Conservation (phyloP, 1,140 invertebrate species). For the Drosophila serrata region DNA sequence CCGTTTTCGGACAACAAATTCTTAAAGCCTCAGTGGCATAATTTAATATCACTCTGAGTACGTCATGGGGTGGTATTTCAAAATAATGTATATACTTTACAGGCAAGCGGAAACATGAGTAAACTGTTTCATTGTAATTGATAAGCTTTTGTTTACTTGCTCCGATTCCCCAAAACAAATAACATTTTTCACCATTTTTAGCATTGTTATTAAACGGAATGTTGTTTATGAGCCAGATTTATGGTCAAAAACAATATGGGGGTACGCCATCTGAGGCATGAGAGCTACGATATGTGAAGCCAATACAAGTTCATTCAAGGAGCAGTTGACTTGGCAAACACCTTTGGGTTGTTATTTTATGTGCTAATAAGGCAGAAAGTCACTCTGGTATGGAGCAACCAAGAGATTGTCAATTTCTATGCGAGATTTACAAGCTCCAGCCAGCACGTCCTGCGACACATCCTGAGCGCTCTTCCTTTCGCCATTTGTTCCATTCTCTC, state of each 20-base stretch:
- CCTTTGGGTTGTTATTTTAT: slow-evolving; percentile 48
- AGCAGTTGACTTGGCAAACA: slow-evolving; percentile 41
- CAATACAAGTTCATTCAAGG: background rate
- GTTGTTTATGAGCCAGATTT: background rate
- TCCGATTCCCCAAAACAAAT: slow-evolving; percentile 13
- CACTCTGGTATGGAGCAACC: slow-evolving; percentile 7
- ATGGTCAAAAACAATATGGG: slow-evolving; percentile 5
- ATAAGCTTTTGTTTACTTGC: slow-evolving; percentile 22
- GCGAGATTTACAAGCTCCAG: slow-evolving; percentile 57
- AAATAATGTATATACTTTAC: background rate
- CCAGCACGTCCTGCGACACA: slow-evolving; percentile 50
- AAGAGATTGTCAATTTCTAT: slow-evolving; percentile 65
- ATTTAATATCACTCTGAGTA: background rate
- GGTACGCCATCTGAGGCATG: too few species aligned
- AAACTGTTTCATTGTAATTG: slow-evolving; percentile 1
- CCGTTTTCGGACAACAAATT: background rate
- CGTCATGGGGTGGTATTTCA: background rate
- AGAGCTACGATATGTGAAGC: background rate
- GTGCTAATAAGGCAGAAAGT: slow-evolving; percentile 56
- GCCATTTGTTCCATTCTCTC: background rate
- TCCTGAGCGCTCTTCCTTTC: slow-evolving; percentile 14
- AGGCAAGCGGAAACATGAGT: background rate
- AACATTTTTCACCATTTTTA: slow-evolving; percentile 2
- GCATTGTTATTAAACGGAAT: background rate
- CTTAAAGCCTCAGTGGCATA: slow-evolving; percentile 19